phyloP scores from a whole-genome alignment of 2,888 invertebrate genomes.

The Muschampia plurimacula region DNA sequence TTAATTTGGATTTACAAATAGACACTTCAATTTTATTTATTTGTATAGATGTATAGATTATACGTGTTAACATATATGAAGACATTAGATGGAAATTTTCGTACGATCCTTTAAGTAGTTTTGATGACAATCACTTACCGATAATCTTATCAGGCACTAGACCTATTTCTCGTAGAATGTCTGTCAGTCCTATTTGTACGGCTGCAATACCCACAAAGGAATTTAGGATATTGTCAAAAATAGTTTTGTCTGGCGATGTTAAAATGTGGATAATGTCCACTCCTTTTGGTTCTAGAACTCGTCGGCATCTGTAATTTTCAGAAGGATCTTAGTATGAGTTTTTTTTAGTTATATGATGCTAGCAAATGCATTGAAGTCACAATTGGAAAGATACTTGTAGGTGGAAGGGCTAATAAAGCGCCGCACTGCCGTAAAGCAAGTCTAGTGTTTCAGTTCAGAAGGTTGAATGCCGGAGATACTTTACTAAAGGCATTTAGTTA shows the following conservation, averaged over 20 bases:
- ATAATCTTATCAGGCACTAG: not conserved
- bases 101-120: not conserved
- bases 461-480: too few relatives aligned
- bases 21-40: too few relatives aligned
- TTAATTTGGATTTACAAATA: too few relatives aligned
- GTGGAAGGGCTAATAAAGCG: too few relatives aligned
- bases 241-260: conserved; percentile 3
- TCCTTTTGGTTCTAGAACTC: not conserved
- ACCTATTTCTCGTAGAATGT: not conserved
- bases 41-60: too few relatives aligned
- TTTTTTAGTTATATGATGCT: not conserved
- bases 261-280: not conserved
- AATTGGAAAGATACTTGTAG: too few relatives aligned
- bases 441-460: too few relatives aligned
- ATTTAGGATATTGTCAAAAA: not conserved
- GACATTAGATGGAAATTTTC: too few relatives aligned
- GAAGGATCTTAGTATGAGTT: not conserved
- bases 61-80: too few relatives aligned
- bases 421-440: too few relatives aligned
- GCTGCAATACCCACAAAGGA: conserved; percentile 1
- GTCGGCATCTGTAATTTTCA: not conserved
- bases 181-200: not conserved
- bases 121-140: not conserved
- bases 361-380: too few relatives aligned
- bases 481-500: too few relatives aligned